These are phyloP conservation scores for Carcinoscorpius rotundicauda DNA, from an alignment of 1,140 invertebrate genomes.

Conservation along the genomic window DNA sequence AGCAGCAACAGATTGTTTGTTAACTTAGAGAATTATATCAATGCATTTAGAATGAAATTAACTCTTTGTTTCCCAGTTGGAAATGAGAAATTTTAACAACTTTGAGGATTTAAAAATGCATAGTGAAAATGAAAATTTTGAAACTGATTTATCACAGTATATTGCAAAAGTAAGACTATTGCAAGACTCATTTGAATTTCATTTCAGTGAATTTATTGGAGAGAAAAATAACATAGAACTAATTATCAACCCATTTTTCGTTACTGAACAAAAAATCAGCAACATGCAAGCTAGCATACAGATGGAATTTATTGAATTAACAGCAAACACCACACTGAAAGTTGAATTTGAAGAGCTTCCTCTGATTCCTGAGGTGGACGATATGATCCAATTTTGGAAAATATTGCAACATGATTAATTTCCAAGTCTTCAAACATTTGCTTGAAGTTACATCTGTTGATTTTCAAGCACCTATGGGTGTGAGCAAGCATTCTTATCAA, in stretches of 20 bases:
- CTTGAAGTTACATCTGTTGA: not conserved
- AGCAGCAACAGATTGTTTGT: too few species aligned
- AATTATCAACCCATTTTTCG: slow-evolving; percentile 1
- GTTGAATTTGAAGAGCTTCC: not conserved
- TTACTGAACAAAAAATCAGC: slow-evolving; percentile 2
- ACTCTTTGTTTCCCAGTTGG: not conserved
- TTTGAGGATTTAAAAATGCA: slow-evolving; percentile 1
- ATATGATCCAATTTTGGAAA: slow-evolving; percentile 3
- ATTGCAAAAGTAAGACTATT: not conserved
- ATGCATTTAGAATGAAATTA: slow-evolving; percentile 8
- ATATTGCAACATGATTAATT: slow-evolving; percentile 1
- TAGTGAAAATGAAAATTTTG: not conserved
- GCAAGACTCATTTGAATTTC: not conserved
- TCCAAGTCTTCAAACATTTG: not conserved
- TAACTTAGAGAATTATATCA: too few species aligned
- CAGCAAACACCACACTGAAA: not conserved
- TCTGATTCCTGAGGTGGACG: not conserved
- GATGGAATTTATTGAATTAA: slow-evolving; percentile 3
- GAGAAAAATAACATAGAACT: not conserved
- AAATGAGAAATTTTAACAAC: not conserved
- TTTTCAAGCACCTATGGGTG: not conserved
- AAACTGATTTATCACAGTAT: slow-evolving; percentile 2
- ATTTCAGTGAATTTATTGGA: not conserved
- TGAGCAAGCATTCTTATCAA: slow-evolving; percentile 1
- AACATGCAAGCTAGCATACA: not conserved